Evolutionary conservation across 1,140 invertebrate species (phyloP).

Genomic region (Drosophila obscura): DNA sequence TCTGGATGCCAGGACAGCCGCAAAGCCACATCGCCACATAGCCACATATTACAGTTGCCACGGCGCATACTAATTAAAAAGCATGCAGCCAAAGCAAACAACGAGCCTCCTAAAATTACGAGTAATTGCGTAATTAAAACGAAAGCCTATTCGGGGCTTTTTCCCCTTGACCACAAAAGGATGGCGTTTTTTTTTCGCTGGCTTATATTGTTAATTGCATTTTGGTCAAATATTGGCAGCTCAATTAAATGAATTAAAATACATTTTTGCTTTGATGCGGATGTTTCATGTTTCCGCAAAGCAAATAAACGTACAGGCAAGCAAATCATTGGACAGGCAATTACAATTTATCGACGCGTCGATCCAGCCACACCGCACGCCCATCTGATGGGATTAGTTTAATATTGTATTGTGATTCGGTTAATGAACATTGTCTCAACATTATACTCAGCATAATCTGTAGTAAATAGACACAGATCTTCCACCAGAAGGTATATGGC

Average conservation of each 20-base stretch:
- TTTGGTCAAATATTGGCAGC: conserved; percentile 83
- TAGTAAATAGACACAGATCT: no score
- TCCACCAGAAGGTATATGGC: no score
- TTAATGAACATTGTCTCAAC: conserved; percentile 13
- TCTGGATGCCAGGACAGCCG: conserved; percentile 35
- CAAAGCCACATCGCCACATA: conserved; percentile 5
- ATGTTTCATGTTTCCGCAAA: background rate
- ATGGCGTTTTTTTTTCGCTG: conserved; percentile 21
- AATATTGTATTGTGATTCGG: conserved; percentile 2
- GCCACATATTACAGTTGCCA: conserved; percentile 50
- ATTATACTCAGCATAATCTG: background rate
- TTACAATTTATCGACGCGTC: conserved; percentile 61
- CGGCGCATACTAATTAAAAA: conserved; percentile 62
- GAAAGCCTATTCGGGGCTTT: conserved; percentile 9
- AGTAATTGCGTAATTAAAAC: conserved; percentile 73
- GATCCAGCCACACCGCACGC: conserved; percentile 45
- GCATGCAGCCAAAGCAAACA: conserved; percentile 8
- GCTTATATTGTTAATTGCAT: conserved; percentile 81
- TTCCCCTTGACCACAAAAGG: conserved; percentile 30
- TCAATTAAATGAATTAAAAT: conserved; percentile 83
- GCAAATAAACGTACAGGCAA: background rate
- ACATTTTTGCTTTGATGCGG: conserved; percentile 51
- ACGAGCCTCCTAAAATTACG: conserved; percentile 53
- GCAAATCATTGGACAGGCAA: conserved; percentile 67
- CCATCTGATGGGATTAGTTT: conserved; percentile 57